A percentile compares a stretch with the other conserved stretches of the same genome.
Evolutionary conservation across 2,888 invertebrate species (phyloP).

Genomic region (Eupithecia centaureata): DNA sequence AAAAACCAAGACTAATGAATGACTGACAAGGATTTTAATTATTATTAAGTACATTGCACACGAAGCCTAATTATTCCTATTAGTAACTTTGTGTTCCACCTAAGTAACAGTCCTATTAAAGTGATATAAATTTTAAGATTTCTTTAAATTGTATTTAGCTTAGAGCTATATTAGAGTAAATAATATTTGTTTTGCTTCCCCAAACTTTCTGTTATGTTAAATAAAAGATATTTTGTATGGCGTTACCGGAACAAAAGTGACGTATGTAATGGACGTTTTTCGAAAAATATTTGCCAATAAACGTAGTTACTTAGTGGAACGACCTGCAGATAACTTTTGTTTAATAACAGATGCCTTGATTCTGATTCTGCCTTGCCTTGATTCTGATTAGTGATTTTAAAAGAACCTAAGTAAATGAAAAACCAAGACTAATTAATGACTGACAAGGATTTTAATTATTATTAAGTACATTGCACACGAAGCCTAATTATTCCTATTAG

Average conservation of each 20-base stretch:
- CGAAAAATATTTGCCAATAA: too few relatives aligned
- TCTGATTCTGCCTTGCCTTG: too few relatives aligned
- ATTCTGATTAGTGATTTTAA: slow-evolving; percentile 9
- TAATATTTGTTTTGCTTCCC: too few relatives aligned
- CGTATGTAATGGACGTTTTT: too few relatives aligned
- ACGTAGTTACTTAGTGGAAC: too few relatives aligned
- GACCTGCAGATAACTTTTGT: too few relatives aligned
- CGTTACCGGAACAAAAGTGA: too few relatives aligned
- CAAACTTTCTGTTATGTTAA: too few relatives aligned
- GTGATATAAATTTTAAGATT: slow-evolving; percentile 4
- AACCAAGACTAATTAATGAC: slow-evolving; percentile 5
- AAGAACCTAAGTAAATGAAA: slow-evolving; percentile 7
- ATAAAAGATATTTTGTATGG: too few relatives aligned
- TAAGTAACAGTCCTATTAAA: slow-evolving; percentile 8
- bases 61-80: slow-evolving; percentile 6
- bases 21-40: slow-evolving; percentile 7
- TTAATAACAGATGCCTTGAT: too few relatives aligned
- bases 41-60: neutral
- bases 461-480: neutral
- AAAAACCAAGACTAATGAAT: slow-evolving; percentile 7
- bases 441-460: slow-evolving; percentile 5
- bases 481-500: slow-evolving; percentile 7
- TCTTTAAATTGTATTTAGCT: too few relatives aligned
- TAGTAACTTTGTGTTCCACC: slow-evolving; percentile 7
- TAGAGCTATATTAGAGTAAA: too few relatives aligned